These are phyloP conservation scores for Xenopus tropicalis DNA, from an alignment of 2,113 vertebrate genomes.

Conservation along the genomic window DNA sequence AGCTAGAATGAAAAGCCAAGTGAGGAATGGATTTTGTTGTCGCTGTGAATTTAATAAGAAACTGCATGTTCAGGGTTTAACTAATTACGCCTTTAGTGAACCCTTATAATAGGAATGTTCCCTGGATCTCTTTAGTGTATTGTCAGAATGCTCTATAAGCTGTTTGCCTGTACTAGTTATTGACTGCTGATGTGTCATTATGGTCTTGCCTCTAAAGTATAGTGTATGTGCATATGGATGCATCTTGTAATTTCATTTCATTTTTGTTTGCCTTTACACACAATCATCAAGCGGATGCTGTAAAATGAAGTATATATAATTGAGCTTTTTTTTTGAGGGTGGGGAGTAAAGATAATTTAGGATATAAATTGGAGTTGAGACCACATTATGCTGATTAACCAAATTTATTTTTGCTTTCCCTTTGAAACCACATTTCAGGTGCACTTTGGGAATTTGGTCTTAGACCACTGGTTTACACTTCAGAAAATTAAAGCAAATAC, in stretches of 20 bases:
- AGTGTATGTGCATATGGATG: neutral
- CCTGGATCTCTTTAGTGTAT: neutral
- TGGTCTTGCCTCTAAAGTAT: neutral
- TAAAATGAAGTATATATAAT: no score
- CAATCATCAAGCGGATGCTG: no score
- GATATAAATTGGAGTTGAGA: no score
- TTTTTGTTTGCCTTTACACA: no score
- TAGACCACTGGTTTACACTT: no score
- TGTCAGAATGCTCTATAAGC: slow-evolving; percentile 10
- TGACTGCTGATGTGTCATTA: neutral
- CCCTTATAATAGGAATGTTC: neutral
- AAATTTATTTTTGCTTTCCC: no score
- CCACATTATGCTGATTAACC: no score
- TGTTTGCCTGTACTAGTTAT: neutral
- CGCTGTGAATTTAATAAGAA: slow-evolving; percentile 9
- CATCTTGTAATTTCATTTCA: neutral
- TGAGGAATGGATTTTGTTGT: slow-evolving; percentile 13
- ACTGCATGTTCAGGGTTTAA: slow-evolving; percentile 12
- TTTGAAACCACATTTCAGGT: no score
- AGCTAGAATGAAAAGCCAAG: neutral
- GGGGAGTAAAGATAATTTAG: no score
- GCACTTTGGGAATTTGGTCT: no score
- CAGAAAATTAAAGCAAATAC: no score
- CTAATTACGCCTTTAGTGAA: slow-evolving; percentile 7
- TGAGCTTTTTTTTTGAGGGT: no score